phyloP scores from a whole-genome alignment of 2,888 invertebrate species.

The Acanthosepion esculentum region DNA sequence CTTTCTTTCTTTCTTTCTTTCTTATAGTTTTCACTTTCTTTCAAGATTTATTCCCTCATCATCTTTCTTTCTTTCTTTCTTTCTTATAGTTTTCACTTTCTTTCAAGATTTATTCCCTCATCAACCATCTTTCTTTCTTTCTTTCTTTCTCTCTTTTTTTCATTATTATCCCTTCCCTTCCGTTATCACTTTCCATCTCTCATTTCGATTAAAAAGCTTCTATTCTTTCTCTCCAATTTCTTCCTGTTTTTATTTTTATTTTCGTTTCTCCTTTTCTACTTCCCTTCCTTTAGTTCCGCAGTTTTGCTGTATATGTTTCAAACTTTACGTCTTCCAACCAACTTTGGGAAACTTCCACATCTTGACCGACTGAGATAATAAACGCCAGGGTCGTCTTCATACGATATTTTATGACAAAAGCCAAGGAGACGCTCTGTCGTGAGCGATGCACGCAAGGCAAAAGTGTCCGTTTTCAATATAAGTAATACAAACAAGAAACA shows the following conservation, averaged over 20 bases:
- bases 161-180: neutral
- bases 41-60: neutral
- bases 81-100: neutral
- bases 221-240: neutral
- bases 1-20: neutral
- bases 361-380: neutral
- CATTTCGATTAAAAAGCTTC: no score
- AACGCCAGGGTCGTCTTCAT: neutral
- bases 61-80: neutral
- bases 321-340: neutral
- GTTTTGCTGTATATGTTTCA: neutral
- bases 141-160: neutral
- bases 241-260: neutral
- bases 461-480: neutral
- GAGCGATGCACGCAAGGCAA: neutral
- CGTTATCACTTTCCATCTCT: neutral
- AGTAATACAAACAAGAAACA: neutral
- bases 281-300: neutral
- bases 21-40: no score
- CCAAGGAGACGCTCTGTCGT: neutral
- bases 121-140: neutral
- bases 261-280: neutral
- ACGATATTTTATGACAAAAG: neutral
- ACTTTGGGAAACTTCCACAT: neutral
- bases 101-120: no score